Base-by-base conservation (phyloP, 2,113 vertebrate genomes). In the Tyto alba region DNA sequence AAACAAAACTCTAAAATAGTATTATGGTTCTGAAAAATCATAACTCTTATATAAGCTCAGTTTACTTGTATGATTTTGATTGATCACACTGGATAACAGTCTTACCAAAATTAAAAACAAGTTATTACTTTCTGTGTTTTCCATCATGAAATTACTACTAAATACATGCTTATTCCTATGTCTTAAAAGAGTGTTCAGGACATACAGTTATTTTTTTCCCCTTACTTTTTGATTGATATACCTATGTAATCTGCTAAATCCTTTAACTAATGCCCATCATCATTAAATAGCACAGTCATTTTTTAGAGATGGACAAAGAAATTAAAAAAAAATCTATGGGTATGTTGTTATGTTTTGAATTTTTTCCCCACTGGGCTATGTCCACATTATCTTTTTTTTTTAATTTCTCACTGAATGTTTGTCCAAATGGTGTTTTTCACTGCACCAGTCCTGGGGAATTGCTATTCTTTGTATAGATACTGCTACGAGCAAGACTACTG, bases 121-220 rank as follows among this genome's bases (percentile, higher is more conserved):
- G 43, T 67, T 71, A 91, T 43, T 72, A 20, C 6, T 66, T 62
- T 62, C 47, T 66, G 15, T 8, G 2, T 50, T 93, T 87, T 60
- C 32, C 80, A 26, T 30, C 41, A 79, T 40, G 32, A 85, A 96
- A 87, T 90, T 93, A 83, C 40, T 88, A 92, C 38, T 64, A 93
- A 97, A 95, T 47, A 72, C 20, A 25, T 90, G 45, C 40, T 96
- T 96, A 90, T 91, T 97, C 74, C 75, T 87, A 48, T 80, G 53
- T 87, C 90, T 94, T 95, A 88, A 94, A 92, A 81, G 80, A 94
- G 29, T 85, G 52, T 81, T 89, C 40, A 73, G 68, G 29, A 14
- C 13, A 82, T 16, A n/a, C 3, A 56, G 12, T 15, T 41, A 2
- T 32, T 60, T 74, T 66, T 38, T 29, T 5, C 2, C 21, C 8